Evolutionary conservation across 1,140 invertebrate species (phyloP), one percentile per base, ranked within the genome.

Genomic region (Drosophila sturtevanti): DNA sequence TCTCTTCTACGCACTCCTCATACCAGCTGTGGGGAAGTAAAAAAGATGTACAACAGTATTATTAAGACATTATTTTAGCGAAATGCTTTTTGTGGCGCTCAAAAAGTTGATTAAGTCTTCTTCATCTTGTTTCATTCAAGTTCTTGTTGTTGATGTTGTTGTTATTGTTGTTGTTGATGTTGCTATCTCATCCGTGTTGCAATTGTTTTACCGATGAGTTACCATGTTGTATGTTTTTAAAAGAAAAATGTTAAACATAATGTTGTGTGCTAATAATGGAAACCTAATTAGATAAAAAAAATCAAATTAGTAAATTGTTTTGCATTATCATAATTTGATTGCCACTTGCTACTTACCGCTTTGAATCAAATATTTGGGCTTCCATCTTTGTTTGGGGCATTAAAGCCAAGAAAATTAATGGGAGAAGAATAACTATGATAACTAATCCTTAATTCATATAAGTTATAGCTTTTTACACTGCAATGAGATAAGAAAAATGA

Each of bases 41-140:
- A 86, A 86, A 86, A 86, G 79, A 87, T 82, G 84, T 82, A 82
- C 82, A 86, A 87, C 82, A 89, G 75, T 79, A 89, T 87, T 89
- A 86, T 86, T 79, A 76, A 72, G 75, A 79, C 56, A 89, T 54
- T 48, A 72, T 60, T 76, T 10, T 11, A 71, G 79, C 85, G 63
- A 82, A 79, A 54, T 79, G 67, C 55, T 74, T 72, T 73, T 76
- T 76, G 66, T 35, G 56, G 62, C 62, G 61, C 58, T 58, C 52
- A 37, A 67, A 63, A 65, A 59, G 21, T 35, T 55, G 27, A 35
- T 55, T 58, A 55, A 16, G 41, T 73, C 44, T 54, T 65, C 67
- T 41, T 75, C 38, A 14, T 63, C 21, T 55, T 68, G 34, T 72
- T 68, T 10, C 65, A 51, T 51, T 48, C 41, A 48, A 56, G 31